These are phyloP conservation scores for Gortyna flavago DNA, from an alignment of 2,888 invertebrate species.

Conservation along the genomic window DNA sequence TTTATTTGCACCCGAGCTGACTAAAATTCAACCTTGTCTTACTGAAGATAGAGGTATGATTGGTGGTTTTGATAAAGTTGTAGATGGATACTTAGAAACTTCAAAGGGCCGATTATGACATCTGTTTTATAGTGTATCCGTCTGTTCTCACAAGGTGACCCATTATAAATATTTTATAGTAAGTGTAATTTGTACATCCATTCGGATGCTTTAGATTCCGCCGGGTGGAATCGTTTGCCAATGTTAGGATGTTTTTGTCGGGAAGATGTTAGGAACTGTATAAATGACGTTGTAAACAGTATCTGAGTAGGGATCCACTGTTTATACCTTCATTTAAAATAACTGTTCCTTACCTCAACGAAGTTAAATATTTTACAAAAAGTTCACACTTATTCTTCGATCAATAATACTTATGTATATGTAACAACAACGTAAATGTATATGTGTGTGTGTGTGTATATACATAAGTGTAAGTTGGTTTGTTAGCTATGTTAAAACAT, in stretches of 20 bases:
- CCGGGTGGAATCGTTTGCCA: conserved; percentile 33
- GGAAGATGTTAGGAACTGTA: conserved; percentile 25
- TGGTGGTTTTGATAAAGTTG: conserved; percentile 32
- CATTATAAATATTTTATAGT: conserved; percentile 68
- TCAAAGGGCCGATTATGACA: conserved; percentile 76
- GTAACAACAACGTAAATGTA: too few species aligned
- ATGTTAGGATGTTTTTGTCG: conserved; percentile 45
- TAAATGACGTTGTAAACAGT: background rate
- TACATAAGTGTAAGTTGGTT: too few species aligned
- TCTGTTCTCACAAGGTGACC: conserved; percentile 69
- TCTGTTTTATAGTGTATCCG: conserved; percentile 73
- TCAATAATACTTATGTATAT: too few species aligned
- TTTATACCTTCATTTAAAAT: background rate
- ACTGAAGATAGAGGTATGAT: background rate
- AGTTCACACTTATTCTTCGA: background rate
- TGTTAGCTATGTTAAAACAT: background rate
- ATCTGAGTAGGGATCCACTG: background rate
- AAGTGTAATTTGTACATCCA: conserved; percentile 59
- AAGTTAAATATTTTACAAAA: background rate
- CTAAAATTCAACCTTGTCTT: conserved; percentile 13
- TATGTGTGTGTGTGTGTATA: too few species aligned
- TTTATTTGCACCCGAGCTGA: background rate
- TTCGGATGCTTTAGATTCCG: conserved; percentile 60
- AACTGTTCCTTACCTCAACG: background rate
- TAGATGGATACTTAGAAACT: conserved; percentile 62